Evolutionary conservation across 2,797 vertebrate genomes (phyloP), one percentile per base, ranked within the genome.

Genomic region (Apogon hyalosoma): DNA sequence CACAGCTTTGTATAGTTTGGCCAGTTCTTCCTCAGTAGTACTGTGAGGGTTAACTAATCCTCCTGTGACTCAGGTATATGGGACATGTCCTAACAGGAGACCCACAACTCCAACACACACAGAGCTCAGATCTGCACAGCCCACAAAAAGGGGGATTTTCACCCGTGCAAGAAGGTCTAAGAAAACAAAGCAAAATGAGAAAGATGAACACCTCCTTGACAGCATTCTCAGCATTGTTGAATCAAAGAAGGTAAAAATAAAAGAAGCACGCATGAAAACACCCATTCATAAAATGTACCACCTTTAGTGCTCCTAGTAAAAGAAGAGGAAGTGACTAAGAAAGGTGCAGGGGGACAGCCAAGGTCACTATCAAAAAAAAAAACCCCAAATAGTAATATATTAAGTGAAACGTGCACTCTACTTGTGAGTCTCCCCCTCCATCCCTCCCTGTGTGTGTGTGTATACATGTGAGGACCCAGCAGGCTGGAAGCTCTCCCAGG

Each of bases 51-150:
- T 94, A 92, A 93, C 88, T 80, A 84, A 86, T 88, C 79, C 65
- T 64, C 84, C 74, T 82, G 84, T 89, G 88, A 93, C 85, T 90
- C 90, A 90, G 86, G 89, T 90, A 87, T 77, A 87, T 63, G 73
- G 85, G 85, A 92, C 92, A 57, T 91, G 93, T 93, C 85, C 87
- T 73, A 80, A 93, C 94, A 93, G 80, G 93, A 75, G 81, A 84
- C 89, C 76, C 63, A 73, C 82, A 88, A 87, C 77, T 88, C 72
- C 64, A 83, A 73, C 78, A 84, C 77, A 8, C 9, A 65, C 65
- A 49, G 71, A 71, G 63, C 78, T 73, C 59, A 57, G 80, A 80
- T 87, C 63, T 69, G 50, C 69, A 80, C 70, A 79, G 59, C 69
- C 79, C 72, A 82, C 77, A 84, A 84, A 82, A 85, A 73, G 59